Evolutionary conservation across 2,888 invertebrate species (phyloP), one percentile per base, ranked within the genome.

Genomic region (Spodoptera littoralis): DNA sequence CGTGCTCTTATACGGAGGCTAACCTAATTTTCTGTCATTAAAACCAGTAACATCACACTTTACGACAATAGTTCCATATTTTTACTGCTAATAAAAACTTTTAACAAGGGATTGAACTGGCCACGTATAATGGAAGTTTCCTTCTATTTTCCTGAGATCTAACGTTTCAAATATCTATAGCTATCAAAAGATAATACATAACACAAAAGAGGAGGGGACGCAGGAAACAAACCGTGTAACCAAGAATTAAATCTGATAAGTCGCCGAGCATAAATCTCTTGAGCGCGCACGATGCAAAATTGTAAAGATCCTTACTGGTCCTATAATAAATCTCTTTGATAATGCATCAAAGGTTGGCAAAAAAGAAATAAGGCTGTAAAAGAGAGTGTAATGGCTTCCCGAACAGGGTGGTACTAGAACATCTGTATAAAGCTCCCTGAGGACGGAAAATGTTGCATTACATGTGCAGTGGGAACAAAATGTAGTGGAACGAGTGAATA

Each of bases 241-340:
- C 68, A 64, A 60, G 64, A 69, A 79, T 77, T 79, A 72, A 77
- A 77, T 79, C 80, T 59, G 80, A 77, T 79, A 77, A 76, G 73
- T 60, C 54, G 62, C 54, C 22, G 65, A 54, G 53, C 41, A 77
- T 77, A 66, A 73, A 79, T 78, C 69, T 69, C 46, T 30, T 12
- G 58, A 70, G 60, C 56, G 60, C 65, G 42, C 60, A 60, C 65
- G 56, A 78, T 78, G 70, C 68, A 70, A 63, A 77, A 78, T 72
- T 54, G 48, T 49, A 57, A 43, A 64, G 56, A 59, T 68, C 51
- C 49, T 53, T 49, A 50, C 54, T 58, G 62, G 49, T 51, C 53
- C 49, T 45, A 70, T 57, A 67, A 78, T 78, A 80, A 77, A 78
- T 82, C 71, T 75, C 64, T 60, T 67, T 71, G 72, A 73, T 70